These are phyloP conservation scores for Regulus satrapa DNA, from an alignment of 2,113 vertebrate species.

Conservation along the genomic window DNA sequence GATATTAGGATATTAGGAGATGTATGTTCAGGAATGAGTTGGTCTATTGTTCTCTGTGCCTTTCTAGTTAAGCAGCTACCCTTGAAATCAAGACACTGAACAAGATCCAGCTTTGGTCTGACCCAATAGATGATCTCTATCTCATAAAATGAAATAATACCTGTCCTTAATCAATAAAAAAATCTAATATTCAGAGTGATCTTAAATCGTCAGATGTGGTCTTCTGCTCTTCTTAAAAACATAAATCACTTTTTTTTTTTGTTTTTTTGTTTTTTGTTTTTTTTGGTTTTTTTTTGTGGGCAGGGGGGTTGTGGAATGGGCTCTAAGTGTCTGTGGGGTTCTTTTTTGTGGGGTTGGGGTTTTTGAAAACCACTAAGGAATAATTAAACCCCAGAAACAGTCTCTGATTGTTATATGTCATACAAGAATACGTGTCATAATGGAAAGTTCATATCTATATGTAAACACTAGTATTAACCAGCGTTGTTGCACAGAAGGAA, in stretches of 20 bases:
- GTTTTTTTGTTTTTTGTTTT: too few relatives aligned
- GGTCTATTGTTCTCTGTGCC: background rate
- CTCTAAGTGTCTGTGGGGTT: background rate
- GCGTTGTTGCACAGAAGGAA: background rate
- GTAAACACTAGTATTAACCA: accelerated
- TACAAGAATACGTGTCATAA: background rate
- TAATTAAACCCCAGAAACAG: background rate
- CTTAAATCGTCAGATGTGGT: background rate
- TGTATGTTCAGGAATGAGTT: background rate
- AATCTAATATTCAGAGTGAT: background rate
- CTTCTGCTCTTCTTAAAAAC: background rate
- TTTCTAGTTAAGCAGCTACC: background rate
- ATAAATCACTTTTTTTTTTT: background rate
- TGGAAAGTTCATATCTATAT: background rate
- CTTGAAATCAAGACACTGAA: background rate
- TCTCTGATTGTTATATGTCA: background rate
- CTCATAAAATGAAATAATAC: background rate
- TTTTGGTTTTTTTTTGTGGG: too few relatives aligned
- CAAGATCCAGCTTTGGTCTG: background rate
- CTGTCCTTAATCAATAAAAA: background rate
- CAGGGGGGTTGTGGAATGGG: background rate
- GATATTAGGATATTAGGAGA: background rate
- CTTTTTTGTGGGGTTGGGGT: accelerated
- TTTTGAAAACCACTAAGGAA: background rate
- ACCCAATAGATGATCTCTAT: background rate